phyloP scores from a whole-genome alignment of 1,140 invertebrate species.

The Drosophila suzukii region DNA sequence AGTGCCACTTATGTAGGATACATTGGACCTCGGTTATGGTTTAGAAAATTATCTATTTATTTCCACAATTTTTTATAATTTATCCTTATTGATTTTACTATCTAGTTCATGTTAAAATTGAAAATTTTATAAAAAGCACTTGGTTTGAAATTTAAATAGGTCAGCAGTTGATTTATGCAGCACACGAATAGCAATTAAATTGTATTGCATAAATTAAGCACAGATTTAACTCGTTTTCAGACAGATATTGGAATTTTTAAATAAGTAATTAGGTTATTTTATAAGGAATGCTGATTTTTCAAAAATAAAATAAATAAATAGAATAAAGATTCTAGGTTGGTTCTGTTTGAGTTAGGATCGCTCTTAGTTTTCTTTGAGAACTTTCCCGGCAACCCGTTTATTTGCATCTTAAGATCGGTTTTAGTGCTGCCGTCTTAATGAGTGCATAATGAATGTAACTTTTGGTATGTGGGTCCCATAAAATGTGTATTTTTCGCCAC shows the following conservation, averaged over 20 bases:
- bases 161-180: background rate
- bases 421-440: constrained; percentile 10
- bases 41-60: background rate
- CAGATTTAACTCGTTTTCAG: too few species aligned
- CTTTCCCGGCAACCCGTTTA: background rate
- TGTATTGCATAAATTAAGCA: background rate
- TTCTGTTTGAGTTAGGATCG: too few species aligned
- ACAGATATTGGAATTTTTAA: too few species aligned
- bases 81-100: background rate
- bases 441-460: constrained; percentile 32
- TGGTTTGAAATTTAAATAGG: background rate
- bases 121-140: background rate
- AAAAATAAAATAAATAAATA: background rate
- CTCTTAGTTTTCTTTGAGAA: background rate
- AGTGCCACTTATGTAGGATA: background rate
- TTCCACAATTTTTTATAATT: background rate
- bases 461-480: constrained; percentile 36
- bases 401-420: constrained; percentile 16
- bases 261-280: too few species aligned
- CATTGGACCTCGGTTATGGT: background rate
- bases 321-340: background rate
- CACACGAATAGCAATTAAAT: background rate
- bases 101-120: background rate
- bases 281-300: too few species aligned
- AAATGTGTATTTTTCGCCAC: constrained; percentile 24